Conservation (phyloP, 2,888 invertebrate species). For the Pristionchus mayeri region DNA sequence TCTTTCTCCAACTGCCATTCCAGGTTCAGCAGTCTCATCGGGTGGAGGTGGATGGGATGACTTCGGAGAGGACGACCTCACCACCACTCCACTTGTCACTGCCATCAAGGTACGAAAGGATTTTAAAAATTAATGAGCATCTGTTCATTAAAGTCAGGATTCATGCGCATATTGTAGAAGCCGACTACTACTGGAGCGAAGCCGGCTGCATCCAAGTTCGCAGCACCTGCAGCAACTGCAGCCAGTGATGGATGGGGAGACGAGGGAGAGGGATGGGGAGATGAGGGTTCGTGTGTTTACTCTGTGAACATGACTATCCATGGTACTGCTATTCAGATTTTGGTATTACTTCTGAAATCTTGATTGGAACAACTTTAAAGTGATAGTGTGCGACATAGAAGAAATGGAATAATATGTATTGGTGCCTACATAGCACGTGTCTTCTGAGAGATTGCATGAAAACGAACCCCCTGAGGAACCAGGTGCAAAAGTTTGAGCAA, state of each 20-base stretch:
- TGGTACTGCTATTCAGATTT: no score
- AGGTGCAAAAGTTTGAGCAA: no score
- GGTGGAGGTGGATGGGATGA: constrained; percentile 51
- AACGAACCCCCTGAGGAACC: no score
- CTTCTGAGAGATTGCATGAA: no score
- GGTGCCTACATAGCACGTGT: no score
- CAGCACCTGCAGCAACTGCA: constrained; percentile 50
- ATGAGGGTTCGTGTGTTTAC: not conserved
- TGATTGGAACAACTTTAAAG: no score
- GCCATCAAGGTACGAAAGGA: no score
- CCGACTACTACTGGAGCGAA: not conserved
- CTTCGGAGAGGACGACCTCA: constrained; percentile 36
- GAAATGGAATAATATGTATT: no score
- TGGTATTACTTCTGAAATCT: no score
- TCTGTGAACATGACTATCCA: no score
- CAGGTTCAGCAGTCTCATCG: not conserved
- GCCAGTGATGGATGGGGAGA: constrained; percentile 65
- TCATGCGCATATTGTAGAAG: not conserved
- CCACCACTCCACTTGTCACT: not conserved
- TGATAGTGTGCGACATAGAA: no score
- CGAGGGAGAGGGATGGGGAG: constrained; percentile 56
- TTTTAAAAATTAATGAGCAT: not conserved
- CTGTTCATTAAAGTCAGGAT: not conserved
- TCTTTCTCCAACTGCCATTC: not conserved
- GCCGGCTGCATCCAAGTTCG: constrained; percentile 24